Conservation (phyloP, 1,140 invertebrate genomes). For the Drosophila navojoa region DNA sequence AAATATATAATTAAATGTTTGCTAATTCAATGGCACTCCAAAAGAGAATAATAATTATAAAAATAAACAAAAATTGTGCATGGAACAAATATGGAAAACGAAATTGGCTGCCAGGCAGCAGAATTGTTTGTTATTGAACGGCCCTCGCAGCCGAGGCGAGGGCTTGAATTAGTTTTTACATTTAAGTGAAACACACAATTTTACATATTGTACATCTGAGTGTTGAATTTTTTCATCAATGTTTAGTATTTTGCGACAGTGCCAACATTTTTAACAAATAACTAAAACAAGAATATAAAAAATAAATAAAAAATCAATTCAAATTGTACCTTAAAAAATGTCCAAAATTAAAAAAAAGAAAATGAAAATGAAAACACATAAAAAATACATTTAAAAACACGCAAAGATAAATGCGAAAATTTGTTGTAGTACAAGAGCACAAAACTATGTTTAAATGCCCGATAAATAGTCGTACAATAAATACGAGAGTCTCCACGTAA, state of each 20-base stretch:
- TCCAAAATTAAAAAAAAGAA: conserved; percentile 34
- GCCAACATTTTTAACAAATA: conserved; percentile 56
- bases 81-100: conserved; percentile 20
- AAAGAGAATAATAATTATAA: conserved; percentile 1
- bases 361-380: conserved; percentile 6
- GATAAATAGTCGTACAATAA: conserved; percentile 64
- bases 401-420: conserved; percentile 4
- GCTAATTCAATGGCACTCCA: conserved; percentile 48
- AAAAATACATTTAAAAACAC: conserved; percentile 3
- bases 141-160: background rate
- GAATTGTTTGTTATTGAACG: conserved; percentile 54
- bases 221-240: conserved; percentile 77
- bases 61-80: conserved; percentile 13
- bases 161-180: conserved; percentile 40
- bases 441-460: conserved; percentile 38
- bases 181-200: conserved; percentile 52
- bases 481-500: conserved; percentile 34
- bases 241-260: conserved; percentile 69
- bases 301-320: conserved; percentile 43
- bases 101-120: conserved; percentile 44
- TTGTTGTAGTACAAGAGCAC: conserved; percentile 43
- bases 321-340: conserved; percentile 69
- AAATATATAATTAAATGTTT: conserved; percentile 56
- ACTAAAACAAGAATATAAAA: conserved; percentile 19
- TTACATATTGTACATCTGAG: conserved; percentile 75